These are phyloP conservation scores for Osmerus mordax DNA, from an alignment of 2,113 vertebrate genomes.

Conservation along the genomic window DNA sequence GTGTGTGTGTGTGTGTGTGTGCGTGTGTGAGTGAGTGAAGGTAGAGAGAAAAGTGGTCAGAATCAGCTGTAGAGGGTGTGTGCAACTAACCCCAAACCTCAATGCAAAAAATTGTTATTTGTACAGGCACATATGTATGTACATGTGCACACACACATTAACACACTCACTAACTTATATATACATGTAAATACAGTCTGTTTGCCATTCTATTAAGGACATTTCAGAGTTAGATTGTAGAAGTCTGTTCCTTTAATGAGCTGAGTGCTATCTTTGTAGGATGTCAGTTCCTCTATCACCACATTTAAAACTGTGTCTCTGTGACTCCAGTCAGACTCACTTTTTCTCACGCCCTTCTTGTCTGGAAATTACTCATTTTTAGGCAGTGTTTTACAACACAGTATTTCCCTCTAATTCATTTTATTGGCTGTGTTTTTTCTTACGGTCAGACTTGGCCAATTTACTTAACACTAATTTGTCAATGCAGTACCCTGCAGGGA, in stretches of 20 bases:
- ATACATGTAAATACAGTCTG: not conserved
- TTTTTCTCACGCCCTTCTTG: slow-evolving; percentile 19
- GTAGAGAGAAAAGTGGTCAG: not conserved
- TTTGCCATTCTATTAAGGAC: too few relatives aligned
- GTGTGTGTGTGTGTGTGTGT: slow-evolving; percentile 12
- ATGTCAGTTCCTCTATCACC: slow-evolving; percentile 28
- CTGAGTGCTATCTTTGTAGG: not conserved
- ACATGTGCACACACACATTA: slow-evolving; percentile 13
- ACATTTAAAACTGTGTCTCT: slow-evolving; percentile 20
- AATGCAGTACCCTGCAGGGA: slow-evolving; percentile 1
- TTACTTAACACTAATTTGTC: slow-evolving; percentile 29
- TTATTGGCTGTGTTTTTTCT: slow-evolving; percentile 1
- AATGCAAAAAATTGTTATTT: slow-evolving; percentile 11
- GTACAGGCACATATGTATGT: slow-evolving; percentile 10
- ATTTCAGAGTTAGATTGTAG: not conserved
- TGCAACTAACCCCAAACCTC: slow-evolving; percentile 27
- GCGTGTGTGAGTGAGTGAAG: slow-evolving; percentile 23
- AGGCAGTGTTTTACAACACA: slow-evolving; percentile 39
- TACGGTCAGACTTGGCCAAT: slow-evolving; percentile 20
- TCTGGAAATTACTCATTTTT: slow-evolving; percentile 36
- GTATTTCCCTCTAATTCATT: slow-evolving; percentile 31
- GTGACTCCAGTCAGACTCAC: slow-evolving; percentile 24
- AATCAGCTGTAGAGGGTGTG: slow-evolving; percentile 6
- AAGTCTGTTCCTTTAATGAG: slow-evolving; percentile 8
- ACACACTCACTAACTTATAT: not conserved